Evolutionary conservation across 1,140 invertebrate genomes (phyloP).

Genomic region (Muscidifurax raptorellus): DNA sequence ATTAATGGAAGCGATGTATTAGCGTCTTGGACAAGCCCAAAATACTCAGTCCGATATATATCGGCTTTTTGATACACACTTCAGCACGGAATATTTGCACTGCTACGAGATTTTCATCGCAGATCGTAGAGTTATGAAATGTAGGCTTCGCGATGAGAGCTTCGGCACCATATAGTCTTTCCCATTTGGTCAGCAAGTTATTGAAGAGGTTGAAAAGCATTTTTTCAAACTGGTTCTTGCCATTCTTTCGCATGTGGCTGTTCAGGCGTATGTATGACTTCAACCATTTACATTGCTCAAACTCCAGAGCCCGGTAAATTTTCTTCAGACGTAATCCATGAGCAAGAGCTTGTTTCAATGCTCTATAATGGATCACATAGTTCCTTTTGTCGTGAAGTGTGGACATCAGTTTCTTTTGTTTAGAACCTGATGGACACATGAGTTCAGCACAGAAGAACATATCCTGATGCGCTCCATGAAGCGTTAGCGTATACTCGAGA

Average conservation of each 20-base stretch:
- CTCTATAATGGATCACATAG: not conserved
- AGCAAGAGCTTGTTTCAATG: too few relatives aligned
- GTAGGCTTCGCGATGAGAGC: not conserved
- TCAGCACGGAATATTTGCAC: not conserved
- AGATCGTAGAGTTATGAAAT: not conserved
- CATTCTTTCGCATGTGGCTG: slow-evolving; percentile 62
- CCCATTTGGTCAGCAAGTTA: slow-evolving; percentile 60
- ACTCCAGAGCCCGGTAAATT: slow-evolving; percentile 67
- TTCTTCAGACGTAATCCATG: too few relatives aligned
- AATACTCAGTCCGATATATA: not conserved
- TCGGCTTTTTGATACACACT: not conserved
- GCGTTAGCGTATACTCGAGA: too few relatives aligned
- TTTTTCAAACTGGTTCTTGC: too few relatives aligned
- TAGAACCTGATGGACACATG: too few relatives aligned
- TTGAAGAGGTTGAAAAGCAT: too few relatives aligned
- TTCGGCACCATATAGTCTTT: slow-evolving; percentile 52
- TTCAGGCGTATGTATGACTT: slow-evolving; percentile 71
- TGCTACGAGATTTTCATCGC: not conserved
- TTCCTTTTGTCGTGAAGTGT: not conserved
- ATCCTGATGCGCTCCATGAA: too few relatives aligned
- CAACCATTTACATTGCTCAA: slow-evolving; percentile 68
- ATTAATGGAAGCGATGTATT: not conserved
- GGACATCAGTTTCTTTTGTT: not conserved
- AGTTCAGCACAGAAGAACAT: not conserved
- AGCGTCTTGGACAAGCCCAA: not conserved